Percentiles rank a stretch among this genome's conserved stretches.
phyloP scores from a whole-genome alignment of 1,140 invertebrate species.

The Zaprionus davidi region DNA sequence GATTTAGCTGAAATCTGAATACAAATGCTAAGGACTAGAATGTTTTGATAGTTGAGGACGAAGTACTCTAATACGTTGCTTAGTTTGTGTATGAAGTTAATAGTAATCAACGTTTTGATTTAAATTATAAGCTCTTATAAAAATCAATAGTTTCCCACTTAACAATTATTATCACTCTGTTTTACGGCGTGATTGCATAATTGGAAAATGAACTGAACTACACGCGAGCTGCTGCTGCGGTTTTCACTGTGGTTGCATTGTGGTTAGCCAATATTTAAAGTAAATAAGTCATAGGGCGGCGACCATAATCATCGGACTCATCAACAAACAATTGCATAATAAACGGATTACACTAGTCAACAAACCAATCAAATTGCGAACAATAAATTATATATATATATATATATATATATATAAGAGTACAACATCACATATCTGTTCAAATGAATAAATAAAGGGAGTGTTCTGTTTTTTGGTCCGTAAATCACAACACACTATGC shows the following conservation, averaged over 20 bases:
- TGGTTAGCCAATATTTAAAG: conserved; percentile 37
- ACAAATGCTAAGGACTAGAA: neutral
- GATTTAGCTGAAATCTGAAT: neutral
- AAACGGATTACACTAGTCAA: conserved; percentile 29
- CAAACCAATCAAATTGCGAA: neutral
- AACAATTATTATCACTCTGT: neutral
- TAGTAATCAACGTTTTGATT: neutral
- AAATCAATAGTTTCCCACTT: neutral
- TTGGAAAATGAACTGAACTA: conserved; percentile 23
- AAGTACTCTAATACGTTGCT: neutral
- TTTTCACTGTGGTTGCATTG: conserved; percentile 29
- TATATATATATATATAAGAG: neutral
- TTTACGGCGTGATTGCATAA: conserved; percentile 24
- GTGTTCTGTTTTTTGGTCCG: too few species aligned
- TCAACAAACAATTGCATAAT: conserved; percentile 50
- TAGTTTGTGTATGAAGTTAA: neutral
- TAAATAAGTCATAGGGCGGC: conserved; percentile 36
- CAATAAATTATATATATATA: neutral
- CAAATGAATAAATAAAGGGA: neutral
- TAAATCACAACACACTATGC: too few species aligned
- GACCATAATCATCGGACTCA: conserved; percentile 37
- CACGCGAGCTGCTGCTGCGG: neutral
- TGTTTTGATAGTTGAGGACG: neutral
- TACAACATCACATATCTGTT: neutral
- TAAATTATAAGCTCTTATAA: neutral